phyloP scores from a whole-genome alignment of 2,888 invertebrate species.

The Lithophane leautieri region DNA sequence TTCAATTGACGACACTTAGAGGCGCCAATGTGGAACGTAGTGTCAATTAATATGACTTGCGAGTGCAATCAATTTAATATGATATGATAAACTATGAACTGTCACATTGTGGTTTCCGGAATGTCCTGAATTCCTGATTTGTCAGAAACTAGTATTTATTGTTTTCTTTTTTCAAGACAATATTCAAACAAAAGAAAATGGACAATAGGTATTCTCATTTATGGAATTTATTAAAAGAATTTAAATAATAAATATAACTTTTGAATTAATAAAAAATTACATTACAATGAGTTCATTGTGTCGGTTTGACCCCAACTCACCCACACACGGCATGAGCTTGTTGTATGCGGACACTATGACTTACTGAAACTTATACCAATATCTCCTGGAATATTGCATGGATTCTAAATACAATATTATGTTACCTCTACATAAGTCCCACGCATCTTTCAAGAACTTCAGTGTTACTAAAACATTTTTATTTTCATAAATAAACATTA shows the following conservation, averaged over 20 bases:
- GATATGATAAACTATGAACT: slow-evolving; percentile 14
- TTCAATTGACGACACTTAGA: slow-evolving; percentile 35
- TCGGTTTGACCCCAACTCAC: slow-evolving; percentile 22
- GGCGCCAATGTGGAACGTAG: slow-evolving; percentile 22
- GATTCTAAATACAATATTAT: neutral
- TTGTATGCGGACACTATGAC: neutral
- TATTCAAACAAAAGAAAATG: neutral
- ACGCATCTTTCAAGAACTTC: slow-evolving; percentile 6
- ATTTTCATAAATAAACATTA: slow-evolving; percentile 38
- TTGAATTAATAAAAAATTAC: slow-evolving; percentile 32
- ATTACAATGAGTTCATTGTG: slow-evolving; percentile 23
- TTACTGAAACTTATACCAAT: neutral
- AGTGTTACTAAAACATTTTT: slow-evolving; percentile 11
- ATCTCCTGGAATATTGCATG: neutral
- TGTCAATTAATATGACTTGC: slow-evolving; percentile 44
- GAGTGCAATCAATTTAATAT: slow-evolving; percentile 14
- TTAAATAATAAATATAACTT: neutral
- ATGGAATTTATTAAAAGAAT: neutral
- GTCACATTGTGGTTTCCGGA: neutral
- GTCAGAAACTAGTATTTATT: neutral
- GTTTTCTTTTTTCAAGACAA: neutral
- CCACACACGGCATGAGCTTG: slow-evolving; percentile 9
- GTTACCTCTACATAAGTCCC: neutral
- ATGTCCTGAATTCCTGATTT: neutral
- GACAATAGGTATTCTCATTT: neutral